Conservation (phyloP, 2,888 invertebrate species). For the Uropetala carovei region DNA sequence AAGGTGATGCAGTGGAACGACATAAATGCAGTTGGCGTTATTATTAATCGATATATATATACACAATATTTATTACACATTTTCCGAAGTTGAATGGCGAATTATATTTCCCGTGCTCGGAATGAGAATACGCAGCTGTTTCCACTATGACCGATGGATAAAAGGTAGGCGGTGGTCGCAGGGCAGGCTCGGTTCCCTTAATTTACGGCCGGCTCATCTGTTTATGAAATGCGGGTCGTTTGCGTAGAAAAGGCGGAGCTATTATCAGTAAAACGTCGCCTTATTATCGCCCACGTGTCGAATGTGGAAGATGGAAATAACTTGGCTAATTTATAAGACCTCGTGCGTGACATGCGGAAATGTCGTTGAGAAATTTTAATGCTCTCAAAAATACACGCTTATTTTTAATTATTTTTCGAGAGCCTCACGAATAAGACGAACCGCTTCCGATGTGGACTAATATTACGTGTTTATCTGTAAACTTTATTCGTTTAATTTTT, state of each 20-base stretch:
- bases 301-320: slow-evolving; percentile 9
- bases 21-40: no score
- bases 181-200: background rate
- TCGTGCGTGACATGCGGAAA: background rate
- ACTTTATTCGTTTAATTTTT: no score
- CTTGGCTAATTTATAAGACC: background rate
- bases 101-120: background rate
- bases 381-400: background rate
- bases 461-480: no score
- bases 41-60: no score
- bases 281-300: slow-evolving; percentile 22
- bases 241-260: background rate
- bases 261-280: background rate
- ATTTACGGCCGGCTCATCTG: background rate
- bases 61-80: no score
- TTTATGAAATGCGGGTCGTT: background rate
- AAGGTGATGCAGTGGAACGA: no score
- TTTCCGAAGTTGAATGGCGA: no score
- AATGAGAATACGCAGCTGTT: background rate
- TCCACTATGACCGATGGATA: background rate
- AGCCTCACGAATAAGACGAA: background rate
- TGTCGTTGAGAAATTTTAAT: background rate
- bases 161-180: no score
- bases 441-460: no score
- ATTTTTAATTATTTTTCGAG: background rate